These are phyloP conservation scores for Apogon hyalosoma DNA, from an alignment of 2,797 vertebrate species.

Conservation along the genomic window DNA sequence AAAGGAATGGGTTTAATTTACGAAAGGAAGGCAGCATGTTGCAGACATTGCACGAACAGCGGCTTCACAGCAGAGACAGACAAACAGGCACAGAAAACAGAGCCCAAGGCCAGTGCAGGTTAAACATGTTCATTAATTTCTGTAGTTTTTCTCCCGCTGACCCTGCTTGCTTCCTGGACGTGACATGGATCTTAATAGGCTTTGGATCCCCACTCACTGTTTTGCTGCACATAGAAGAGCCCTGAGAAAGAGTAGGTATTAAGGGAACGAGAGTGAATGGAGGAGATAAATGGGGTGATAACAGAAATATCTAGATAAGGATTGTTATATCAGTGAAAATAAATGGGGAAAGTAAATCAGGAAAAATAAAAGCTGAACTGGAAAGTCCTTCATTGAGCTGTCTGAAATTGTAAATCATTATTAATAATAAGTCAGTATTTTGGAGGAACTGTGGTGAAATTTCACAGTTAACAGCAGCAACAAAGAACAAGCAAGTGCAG, in stretches of 20 bases:
- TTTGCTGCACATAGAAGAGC: conserved; percentile 44
- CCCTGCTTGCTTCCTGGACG: conserved; percentile 63
- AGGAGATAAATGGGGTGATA: conserved; percentile 37
- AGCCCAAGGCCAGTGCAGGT: conserved; percentile 61
- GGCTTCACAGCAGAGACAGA: conserved; percentile 37
- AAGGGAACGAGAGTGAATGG: conserved; percentile 4
- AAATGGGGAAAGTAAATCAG: conserved; percentile 26
- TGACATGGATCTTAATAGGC: conserved; percentile 70
- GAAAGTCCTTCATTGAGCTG: conserved; percentile 46
- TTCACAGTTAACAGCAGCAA: too few relatives aligned
- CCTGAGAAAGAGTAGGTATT: conserved; percentile 17
- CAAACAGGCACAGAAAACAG: conserved; percentile 49
- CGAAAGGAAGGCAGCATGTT: conserved; percentile 29
- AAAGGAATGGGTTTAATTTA: conserved; percentile 54
- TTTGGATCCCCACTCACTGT: conserved; percentile 38
- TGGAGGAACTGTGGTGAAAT: too few relatives aligned
- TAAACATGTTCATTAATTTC: conserved; percentile 80
- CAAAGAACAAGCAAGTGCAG: too few relatives aligned
- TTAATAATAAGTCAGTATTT: conserved; percentile 40
- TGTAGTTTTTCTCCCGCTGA: conserved; percentile 63
- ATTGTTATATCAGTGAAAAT: too few relatives aligned
- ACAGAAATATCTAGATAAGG: background rate
- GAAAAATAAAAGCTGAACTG: conserved; percentile 21
- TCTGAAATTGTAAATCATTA: conserved; percentile 35
- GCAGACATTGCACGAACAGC: conserved; percentile 36